phyloP scores from a whole-genome alignment of 2,113 vertebrate species.

The Podarcis muralis region DNA sequence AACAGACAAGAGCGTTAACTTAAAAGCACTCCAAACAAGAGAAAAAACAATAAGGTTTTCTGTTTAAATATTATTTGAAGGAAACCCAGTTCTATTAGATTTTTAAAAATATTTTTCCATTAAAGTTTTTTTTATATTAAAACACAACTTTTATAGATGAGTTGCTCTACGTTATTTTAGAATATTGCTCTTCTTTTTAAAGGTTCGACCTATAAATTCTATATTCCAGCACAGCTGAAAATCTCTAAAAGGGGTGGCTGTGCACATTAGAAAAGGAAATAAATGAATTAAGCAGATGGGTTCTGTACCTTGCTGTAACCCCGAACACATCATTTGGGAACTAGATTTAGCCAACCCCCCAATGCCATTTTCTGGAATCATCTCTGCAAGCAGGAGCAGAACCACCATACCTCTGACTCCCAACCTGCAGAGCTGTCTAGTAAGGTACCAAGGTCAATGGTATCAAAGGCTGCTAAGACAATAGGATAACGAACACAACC shows the following conservation, averaged over 20 bases:
- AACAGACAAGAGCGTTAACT: constrained; percentile 30
- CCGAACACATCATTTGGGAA: too few species aligned
- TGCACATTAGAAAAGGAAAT: too few species aligned
- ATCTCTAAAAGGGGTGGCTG: constrained; percentile 20
- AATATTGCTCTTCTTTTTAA: constrained; percentile 1
- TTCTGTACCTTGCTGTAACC: too few species aligned
- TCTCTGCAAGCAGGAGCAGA: too few species aligned
- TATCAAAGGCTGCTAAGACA: too few species aligned
- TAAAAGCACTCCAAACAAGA: constrained; percentile 41
- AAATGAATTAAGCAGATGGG: too few species aligned
- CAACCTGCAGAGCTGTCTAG: too few species aligned
- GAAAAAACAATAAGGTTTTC: constrained; percentile 43
- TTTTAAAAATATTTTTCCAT: not conserved
- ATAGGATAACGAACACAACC: too few species aligned
- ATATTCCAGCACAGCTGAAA: constrained; percentile 34
- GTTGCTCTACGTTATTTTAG: constrained; percentile 50
- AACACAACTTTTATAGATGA: constrained; percentile 51
- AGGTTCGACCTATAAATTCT: constrained; percentile 26
- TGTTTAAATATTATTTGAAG: constrained; percentile 50
- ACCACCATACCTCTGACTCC: too few species aligned
- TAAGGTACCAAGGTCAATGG: too few species aligned
- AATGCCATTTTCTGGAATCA: too few species aligned
- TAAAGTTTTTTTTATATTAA: constrained; percentile 7
- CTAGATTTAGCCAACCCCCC: too few species aligned
- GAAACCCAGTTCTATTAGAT: constrained; percentile 49